Percentiles rank a stretch among this genome's conserved stretches.
Conservation (phyloP, 2,888 invertebrate species). For the Pasiphila rectangulata region DNA sequence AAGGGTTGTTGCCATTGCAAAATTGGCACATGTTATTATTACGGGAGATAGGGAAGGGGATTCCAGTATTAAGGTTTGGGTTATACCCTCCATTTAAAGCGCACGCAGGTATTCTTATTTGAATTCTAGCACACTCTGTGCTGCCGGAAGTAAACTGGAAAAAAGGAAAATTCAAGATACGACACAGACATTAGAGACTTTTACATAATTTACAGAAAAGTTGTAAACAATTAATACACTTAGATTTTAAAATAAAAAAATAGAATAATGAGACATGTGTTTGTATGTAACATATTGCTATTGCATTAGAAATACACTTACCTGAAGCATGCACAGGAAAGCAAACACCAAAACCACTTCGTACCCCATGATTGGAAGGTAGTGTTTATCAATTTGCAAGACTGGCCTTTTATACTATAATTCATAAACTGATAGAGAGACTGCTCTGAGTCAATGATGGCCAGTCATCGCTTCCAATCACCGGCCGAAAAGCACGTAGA, state of each 20-base stretch:
- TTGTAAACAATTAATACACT: too few species aligned
- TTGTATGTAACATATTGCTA: too few species aligned
- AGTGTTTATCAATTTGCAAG: constrained; percentile 12
- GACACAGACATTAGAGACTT: too few species aligned
- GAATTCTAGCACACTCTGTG: constrained; percentile 4
- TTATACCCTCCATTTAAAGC: constrained; percentile 9
- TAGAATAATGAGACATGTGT: too few species aligned
- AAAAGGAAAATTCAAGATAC: constrained; percentile 1
- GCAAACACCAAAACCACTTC: constrained; percentile 39
- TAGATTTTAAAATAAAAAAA: too few species aligned
- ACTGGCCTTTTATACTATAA: constrained; percentile 25
- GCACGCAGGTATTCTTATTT: constrained; percentile 16
- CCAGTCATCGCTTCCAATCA: constrained; percentile 34
- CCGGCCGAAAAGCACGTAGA: constrained; percentile 43
- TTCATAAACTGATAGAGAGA: constrained; percentile 41
- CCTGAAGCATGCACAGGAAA: constrained; percentile 52
- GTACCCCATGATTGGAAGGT: constrained; percentile 48
- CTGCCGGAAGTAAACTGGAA: constrained; percentile 21
- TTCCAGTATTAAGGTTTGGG: not conserved
- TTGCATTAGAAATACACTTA: constrained; percentile 36
- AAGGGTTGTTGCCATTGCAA: constrained; percentile 15
- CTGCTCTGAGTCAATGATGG: constrained; percentile 45
- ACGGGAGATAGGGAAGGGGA: constrained; percentile 12
- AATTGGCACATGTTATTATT: constrained; percentile 20
- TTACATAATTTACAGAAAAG: too few species aligned